Conservation (phyloP, 2,797 vertebrate genomes). For the Amblyopsis hoosieri region DNA sequence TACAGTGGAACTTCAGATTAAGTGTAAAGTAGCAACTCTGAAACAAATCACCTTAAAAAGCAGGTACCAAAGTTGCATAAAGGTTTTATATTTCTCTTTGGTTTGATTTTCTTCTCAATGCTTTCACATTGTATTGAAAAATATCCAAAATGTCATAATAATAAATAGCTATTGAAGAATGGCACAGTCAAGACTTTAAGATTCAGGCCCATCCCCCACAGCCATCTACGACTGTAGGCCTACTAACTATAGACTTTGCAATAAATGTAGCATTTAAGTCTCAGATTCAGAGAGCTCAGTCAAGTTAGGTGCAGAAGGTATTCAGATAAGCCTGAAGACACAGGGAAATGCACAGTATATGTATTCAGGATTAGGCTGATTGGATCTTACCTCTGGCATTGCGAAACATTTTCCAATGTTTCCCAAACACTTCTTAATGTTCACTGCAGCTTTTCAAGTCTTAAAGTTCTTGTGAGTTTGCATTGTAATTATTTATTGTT, state of each 20-base stretch:
- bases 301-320: slow-evolving; percentile 33
- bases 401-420: background rate
- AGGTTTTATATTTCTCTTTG: background rate
- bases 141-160: slow-evolving; percentile 27
- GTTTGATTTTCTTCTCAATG: background rate
- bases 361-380: slow-evolving; percentile 12
- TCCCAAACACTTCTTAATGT: too few species aligned
- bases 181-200: slow-evolving; percentile 30
- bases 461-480: too few species aligned
- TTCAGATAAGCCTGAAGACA: slow-evolving; percentile 49
- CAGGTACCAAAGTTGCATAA: background rate
- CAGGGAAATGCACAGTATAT: slow-evolving; percentile 23
- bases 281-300: slow-evolving; percentile 41
- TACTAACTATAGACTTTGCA: slow-evolving; percentile 28
- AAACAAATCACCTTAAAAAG: too few species aligned
- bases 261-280: slow-evolving; percentile 51
- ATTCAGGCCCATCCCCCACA: background rate
- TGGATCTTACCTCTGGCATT: background rate
- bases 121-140: slow-evolving; percentile 16
- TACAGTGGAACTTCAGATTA: too few species aligned
- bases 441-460: too few species aligned
- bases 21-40: too few species aligned
- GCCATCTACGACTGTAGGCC: slow-evolving; percentile 7
- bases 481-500: too few species aligned
- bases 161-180: slow-evolving; percentile 52